Evolutionary conservation across 2,113 vertebrate genomes (phyloP), one percentile per base, ranked within the genome.

Genomic region (Zosterops borbonicus): DNA sequence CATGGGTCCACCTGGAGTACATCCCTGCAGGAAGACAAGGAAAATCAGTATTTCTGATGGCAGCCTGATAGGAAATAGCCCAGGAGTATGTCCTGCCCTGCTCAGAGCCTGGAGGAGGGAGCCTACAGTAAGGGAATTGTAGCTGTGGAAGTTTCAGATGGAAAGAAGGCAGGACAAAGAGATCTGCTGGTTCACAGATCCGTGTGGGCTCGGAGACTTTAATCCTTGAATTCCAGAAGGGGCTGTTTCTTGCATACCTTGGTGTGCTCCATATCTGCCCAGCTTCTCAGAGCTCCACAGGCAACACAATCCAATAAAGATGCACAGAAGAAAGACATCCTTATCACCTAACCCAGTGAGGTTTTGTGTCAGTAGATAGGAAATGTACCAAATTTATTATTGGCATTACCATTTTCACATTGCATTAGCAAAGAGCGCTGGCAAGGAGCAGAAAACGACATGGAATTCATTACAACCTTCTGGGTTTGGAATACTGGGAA

Each of bases 351-450:
- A 29, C 59, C 42, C 91, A 73, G 74, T 3, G 6, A 83, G 75
- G 71, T 62, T 80, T 94, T 76, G 42, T 95, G 74, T 85, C 82
- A 80, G 78, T 83, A 92, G 87, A 91, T 52, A 85, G 85, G 13
- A 76, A 74, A 83, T 7, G 83, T n/a, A 81, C 89, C 60, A 92
- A 59, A 91, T 85, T 82, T 67, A 77, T 83, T 79, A n/a, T 47
- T 80, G 75, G 50, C 59, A 77, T 96, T 94, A 91, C 87, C 93
- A 91, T 95, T 95, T 89, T 74, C 90, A 70, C 71, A 27, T 59
- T 77, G 82, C 75, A 90, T 92, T 94, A 89, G 70, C 77, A 91
- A 95, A 55, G 29, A 88, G 49, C 1, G 1, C 41, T 83, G 58
- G 55, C 67, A 81, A 95, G 59, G 37, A 95, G 78, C 83, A 83